A percentile compares a stretch with the other conserved stretches of the same genome.
Conservation (phyloP, 2,888 invertebrate genomes). For the Diaphora mendica region DNA sequence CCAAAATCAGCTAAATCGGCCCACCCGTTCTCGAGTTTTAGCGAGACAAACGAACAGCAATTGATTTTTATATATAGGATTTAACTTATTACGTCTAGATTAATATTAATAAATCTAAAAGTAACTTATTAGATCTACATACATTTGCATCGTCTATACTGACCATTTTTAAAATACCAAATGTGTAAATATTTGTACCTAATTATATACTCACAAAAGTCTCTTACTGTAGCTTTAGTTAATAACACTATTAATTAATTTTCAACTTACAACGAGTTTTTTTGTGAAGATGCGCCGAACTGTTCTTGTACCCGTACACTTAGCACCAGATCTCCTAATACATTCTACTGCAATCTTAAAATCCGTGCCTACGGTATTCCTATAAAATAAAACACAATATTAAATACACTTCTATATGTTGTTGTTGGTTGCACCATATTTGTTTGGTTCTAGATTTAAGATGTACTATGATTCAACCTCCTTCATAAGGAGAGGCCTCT, state of each 20-base stretch:
- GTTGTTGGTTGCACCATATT: neutral
- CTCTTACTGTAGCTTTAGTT: neutral
- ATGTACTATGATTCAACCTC: too few relatives aligned
- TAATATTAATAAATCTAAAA: neutral
- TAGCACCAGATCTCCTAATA: neutral
- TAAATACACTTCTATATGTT: neutral
- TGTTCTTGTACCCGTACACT: constrained; percentile 6
- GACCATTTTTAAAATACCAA: neutral
- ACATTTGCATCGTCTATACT: neutral
- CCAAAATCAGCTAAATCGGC: too few relatives aligned
- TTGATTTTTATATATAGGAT: too few relatives aligned
- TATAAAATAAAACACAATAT: neutral
- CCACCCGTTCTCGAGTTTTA: too few relatives aligned
- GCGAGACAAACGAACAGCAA: too few relatives aligned
- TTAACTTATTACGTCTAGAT: neutral
- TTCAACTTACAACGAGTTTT: constrained; percentile 2
- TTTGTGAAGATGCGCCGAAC: neutral
- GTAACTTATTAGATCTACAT: neutral
- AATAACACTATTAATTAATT: neutral
- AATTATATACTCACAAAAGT: neutral
- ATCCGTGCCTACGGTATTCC: neutral
- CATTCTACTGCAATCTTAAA: neutral
- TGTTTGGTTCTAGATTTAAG: neutral
- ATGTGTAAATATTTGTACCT: neutral
- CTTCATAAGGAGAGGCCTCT: too few relatives aligned